phyloP scores from a whole-genome alignment of 2,113 vertebrate genomes.

The Notothenia coriiceps region DNA sequence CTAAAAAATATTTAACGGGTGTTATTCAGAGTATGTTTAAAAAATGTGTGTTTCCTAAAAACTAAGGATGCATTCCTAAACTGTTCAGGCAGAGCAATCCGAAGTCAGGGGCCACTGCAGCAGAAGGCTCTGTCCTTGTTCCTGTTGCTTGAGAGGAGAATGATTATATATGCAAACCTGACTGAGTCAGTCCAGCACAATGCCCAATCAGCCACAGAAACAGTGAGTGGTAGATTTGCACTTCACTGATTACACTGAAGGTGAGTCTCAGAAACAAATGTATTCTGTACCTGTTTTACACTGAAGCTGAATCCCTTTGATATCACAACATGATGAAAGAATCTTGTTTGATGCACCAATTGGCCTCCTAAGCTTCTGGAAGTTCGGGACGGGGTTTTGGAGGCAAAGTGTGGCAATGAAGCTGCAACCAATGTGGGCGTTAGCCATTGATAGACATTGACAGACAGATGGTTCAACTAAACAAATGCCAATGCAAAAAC shows the following conservation, averaged over 20 bases:
- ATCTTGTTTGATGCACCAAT: no score
- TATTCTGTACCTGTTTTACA: no score
- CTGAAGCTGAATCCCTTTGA: no score
- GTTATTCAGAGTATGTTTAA: background rate
- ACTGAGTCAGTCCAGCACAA: background rate
- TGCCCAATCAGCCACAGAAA: background rate
- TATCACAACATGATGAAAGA: no score
- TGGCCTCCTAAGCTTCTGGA: no score
- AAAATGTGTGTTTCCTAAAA: background rate
- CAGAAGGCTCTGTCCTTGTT: background rate
- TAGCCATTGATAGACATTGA: no score
- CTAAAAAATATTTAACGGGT: background rate
- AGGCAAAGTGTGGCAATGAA: no score
- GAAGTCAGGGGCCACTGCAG: background rate
- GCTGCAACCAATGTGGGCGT: no score
- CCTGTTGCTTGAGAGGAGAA: background rate
- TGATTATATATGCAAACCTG: background rate
- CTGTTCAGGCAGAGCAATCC: background rate
- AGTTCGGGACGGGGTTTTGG: no score
- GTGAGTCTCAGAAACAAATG: slow-evolving; percentile 1
- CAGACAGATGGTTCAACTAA: no score
- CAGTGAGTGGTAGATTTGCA: slow-evolving; percentile 1
- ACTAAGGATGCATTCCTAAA: background rate
- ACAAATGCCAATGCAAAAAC: no score
- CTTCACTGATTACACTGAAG: slow-evolving; percentile 15